phyloP scores from a whole-genome alignment of 37 sponge, comb jelly and placozoan genomes.

The Crambe crambe region DNA sequence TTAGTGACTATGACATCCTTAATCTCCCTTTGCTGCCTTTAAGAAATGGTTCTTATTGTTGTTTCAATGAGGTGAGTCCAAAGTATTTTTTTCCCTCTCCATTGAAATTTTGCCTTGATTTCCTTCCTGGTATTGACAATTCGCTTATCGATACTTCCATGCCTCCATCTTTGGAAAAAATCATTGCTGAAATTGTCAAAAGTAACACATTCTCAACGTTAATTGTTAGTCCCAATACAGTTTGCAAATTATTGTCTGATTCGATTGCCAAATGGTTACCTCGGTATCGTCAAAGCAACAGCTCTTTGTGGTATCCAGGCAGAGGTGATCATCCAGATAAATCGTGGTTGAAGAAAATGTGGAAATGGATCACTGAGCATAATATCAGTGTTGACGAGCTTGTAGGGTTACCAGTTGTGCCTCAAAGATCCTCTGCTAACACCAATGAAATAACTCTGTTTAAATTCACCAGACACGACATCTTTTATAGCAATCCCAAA shows the following conservation, averaged over 20 bases:
- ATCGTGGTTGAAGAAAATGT: constrained; percentile 52
- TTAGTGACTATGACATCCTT: not conserved
- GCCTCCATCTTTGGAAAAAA: not conserved
- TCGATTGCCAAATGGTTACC: not conserved
- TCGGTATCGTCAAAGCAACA: not conserved
- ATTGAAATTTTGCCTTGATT: not conserved
- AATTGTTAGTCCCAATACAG: no score
- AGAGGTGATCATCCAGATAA: no score
- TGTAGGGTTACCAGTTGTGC: not conserved
- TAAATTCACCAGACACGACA: not conserved
- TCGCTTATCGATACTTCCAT: not conserved
- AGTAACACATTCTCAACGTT: no score
- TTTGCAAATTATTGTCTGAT: constrained; percentile 10
- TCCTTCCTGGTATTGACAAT: constrained; percentile 21
- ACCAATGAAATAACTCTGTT: not conserved
- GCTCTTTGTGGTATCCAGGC: not conserved
- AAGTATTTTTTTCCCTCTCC: constrained; percentile 9
- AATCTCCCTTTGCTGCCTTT: constrained; percentile 45
- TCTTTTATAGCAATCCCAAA: not conserved
- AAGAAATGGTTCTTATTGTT: not conserved
- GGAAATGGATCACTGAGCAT: constrained; percentile 28
- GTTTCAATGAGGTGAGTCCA: not conserved
- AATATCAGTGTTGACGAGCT: not conserved
- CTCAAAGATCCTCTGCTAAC: no score
- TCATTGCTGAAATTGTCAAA: not conserved